Percentiles rank a stretch among this genome's conserved stretches.
phyloP scores from a whole-genome alignment of 35 echinoderm and acorn worm genomes.

The Antedon bifida region DNA sequence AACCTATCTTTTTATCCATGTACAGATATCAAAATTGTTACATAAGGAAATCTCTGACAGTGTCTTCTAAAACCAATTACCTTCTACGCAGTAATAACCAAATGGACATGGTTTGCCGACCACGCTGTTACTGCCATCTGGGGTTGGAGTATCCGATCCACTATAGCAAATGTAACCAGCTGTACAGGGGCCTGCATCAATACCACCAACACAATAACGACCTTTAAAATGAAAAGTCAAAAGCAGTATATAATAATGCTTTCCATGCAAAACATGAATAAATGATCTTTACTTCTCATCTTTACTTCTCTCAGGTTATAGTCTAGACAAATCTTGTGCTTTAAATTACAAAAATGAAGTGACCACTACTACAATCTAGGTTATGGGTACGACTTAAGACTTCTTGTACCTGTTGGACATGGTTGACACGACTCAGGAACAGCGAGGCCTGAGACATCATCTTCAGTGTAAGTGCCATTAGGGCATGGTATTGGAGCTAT shows the following conservation, averaged over 20 bases:
- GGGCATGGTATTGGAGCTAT: slow-evolving; percentile 49
- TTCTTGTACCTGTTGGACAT: slow-evolving; percentile 45
- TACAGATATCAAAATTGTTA: too few species aligned
- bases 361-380: too few species aligned
- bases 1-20: too few species aligned
- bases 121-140: slow-evolving; percentile 45
- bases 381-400: too few species aligned
- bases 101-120: slow-evolving; percentile 72
- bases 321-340: too few species aligned
- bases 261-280: not conserved
- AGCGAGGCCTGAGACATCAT: slow-evolving; percentile 25
- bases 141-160: slow-evolving; percentile 54
- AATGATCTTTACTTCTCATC: not conserved
- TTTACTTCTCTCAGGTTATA: too few species aligned
- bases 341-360: too few species aligned
- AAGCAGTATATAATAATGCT: not conserved
- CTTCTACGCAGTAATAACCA: slow-evolving; percentile 95
- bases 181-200: slow-evolving; percentile 66
- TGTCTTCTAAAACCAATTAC: slow-evolving; percentile 12
- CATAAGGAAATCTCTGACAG: too few species aligned
- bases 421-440: slow-evolving; percentile 18
- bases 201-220: slow-evolving; percentile 66
- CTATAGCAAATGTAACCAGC: slow-evolving; percentile 79
- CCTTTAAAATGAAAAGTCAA: slow-evolving; percentile 19
- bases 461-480: slow-evolving; percentile 85